A percentile compares a stretch with the other conserved stretches of the same genome.
Conservation (phyloP, 2,797 vertebrate species). For the Dromococcyx pavoninus region DNA sequence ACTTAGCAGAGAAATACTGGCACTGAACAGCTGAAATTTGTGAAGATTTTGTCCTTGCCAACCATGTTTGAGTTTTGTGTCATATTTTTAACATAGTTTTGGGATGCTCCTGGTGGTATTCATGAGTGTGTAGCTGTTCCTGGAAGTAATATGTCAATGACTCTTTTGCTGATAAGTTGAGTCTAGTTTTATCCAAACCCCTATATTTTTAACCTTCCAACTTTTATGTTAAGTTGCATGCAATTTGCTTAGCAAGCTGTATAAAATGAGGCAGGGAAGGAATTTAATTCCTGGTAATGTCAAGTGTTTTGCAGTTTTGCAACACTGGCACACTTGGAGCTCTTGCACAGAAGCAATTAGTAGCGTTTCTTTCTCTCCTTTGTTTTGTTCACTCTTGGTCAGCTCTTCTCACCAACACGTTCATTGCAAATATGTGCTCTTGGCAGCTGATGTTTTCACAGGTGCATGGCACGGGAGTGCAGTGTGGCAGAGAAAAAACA, state of each 20-base stretch:
- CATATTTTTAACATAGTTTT: background rate
- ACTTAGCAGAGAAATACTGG: background rate
- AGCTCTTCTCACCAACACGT: background rate
- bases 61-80: background rate
- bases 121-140: fast-evolving
- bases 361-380: background rate
- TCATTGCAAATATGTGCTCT: background rate
- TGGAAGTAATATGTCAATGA: background rate
- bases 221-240: background rate
- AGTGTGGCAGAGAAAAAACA: background rate
- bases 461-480: background rate
- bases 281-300: background rate
- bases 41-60: background rate
- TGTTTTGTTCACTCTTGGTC: background rate
- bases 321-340: background rate
- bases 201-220: background rate
- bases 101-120: background rate
- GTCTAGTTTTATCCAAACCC: background rate
- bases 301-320: background rate
- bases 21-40: background rate
- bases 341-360: background rate
- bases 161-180: background rate
- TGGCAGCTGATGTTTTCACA: conserved; percentile 52
- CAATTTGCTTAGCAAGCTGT: background rate
- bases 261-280: background rate